These are phyloP conservation scores for Tyrophagus putrescentiae DNA, from an alignment of 1,140 invertebrate genomes.

Conservation along the genomic window DNA sequence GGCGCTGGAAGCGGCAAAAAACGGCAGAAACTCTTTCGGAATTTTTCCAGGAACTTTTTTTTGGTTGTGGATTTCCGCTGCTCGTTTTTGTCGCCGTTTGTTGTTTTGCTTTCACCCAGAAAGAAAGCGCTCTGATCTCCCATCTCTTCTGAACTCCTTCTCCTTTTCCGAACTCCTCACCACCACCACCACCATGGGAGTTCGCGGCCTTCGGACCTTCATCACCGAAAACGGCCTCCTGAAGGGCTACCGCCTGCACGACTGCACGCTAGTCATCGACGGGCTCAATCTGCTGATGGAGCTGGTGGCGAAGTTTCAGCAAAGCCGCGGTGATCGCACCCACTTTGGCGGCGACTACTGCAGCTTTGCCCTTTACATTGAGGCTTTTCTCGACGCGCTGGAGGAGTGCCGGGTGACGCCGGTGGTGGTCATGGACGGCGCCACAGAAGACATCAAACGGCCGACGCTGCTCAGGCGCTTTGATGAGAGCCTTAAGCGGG, in stretches of 20 bases:
- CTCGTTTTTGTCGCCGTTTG: too few species aligned
- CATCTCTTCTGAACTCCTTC: too few species aligned
- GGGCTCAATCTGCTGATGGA: neutral
- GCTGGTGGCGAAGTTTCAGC: slow-evolving; percentile 3
- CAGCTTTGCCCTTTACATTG: neutral
- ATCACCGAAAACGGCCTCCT: neutral
- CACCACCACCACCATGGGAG: slow-evolving; percentile 3
- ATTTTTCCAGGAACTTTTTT: too few species aligned
- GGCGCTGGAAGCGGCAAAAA: too few species aligned
- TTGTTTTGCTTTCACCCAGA: too few species aligned
- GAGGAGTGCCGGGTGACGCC: neutral
- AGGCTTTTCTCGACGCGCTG: neutral
- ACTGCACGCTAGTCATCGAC: neutral
- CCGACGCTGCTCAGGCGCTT: too few species aligned
- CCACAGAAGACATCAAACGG: too few species aligned
- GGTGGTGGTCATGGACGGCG: slow-evolving; percentile 6
- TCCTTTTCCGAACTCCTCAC: too few species aligned
- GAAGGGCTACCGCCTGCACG: neutral
- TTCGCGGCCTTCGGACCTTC: neutral
- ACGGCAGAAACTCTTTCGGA: too few species aligned
- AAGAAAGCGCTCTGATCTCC: too few species aligned
- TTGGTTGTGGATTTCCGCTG: too few species aligned
- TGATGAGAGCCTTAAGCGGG: too few species aligned
- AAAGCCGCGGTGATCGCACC: neutral
- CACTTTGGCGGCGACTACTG: slow-evolving; percentile 4